Conservation (phyloP, 2,888 invertebrate species). For the Euzetes globulus region DNA sequence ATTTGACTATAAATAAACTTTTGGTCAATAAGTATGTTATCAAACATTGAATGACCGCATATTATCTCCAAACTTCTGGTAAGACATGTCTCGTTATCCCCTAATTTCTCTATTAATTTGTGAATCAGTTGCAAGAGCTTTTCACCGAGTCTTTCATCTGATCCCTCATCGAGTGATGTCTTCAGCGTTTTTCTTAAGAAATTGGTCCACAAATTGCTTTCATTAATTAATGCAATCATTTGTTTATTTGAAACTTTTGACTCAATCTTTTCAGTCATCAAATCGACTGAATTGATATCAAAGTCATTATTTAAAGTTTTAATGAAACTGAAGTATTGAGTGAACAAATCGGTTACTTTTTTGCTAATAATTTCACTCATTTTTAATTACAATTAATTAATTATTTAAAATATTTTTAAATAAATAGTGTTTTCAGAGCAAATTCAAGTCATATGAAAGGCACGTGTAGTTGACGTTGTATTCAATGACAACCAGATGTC, state of each 20-base stretch:
- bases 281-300: background rate
- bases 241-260: background rate
- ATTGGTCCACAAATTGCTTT: background rate
- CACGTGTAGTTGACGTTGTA: no score
- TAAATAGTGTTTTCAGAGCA: no score
- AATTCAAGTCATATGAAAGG: no score
- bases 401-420: no score
- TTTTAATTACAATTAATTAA: background rate
- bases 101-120: background rate
- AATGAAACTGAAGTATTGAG: background rate
- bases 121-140: background rate
- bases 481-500: no score
- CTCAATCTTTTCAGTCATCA: background rate
- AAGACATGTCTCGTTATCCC: background rate
- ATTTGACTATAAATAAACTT: background rate
- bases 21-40: slow-evolving; percentile 2
- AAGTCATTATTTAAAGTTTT: background rate
- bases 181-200: slow-evolving; percentile 3
- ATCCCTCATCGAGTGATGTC: background rate
- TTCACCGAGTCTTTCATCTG: background rate
- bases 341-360: background rate
- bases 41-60: background rate
- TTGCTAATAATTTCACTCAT: background rate
- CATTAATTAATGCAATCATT: background rate
- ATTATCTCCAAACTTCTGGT: background rate